phyloP scores from a whole-genome alignment of 2,797 vertebrate species.

The Epinephelus malabaricus region DNA sequence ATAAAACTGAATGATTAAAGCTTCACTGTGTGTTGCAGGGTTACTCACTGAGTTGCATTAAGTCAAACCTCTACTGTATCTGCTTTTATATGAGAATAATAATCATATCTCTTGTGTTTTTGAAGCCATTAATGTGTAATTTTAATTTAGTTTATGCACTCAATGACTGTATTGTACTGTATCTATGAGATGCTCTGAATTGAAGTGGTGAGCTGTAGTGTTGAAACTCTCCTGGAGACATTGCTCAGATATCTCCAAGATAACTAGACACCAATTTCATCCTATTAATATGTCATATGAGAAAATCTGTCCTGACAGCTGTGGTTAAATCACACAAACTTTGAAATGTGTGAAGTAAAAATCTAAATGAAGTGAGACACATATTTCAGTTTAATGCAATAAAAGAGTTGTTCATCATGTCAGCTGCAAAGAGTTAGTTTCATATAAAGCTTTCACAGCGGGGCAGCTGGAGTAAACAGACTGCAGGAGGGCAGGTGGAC shows the following conservation, averaged over 20 bases:
- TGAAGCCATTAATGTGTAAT: background rate
- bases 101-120: conserved; percentile 2
- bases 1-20: background rate
- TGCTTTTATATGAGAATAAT: background rate
- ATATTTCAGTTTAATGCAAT: background rate
- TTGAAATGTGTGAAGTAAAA: background rate
- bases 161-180: background rate
- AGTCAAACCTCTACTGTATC: background rate
- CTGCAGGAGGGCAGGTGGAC: conserved; percentile 48
- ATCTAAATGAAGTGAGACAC: background rate
- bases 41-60: background rate
- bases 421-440: conserved; percentile 3
- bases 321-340: background rate
- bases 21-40: background rate
- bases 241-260: background rate
- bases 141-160: background rate
- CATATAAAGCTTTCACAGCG: conserved; percentile 18
- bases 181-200: background rate
- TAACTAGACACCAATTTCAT: background rate
- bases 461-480: conserved; percentile 19
- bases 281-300: conserved; percentile 20
- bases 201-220: background rate
- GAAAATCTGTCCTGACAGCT: conserved; percentile 4
- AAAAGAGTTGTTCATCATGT: background rate
- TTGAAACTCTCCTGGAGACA: background rate